A percentile compares a stretch with the other conserved stretches of the same genome.
Evolutionary conservation across 2,888 invertebrate species (phyloP).

Genomic region (Neoascia interrupta): DNA sequence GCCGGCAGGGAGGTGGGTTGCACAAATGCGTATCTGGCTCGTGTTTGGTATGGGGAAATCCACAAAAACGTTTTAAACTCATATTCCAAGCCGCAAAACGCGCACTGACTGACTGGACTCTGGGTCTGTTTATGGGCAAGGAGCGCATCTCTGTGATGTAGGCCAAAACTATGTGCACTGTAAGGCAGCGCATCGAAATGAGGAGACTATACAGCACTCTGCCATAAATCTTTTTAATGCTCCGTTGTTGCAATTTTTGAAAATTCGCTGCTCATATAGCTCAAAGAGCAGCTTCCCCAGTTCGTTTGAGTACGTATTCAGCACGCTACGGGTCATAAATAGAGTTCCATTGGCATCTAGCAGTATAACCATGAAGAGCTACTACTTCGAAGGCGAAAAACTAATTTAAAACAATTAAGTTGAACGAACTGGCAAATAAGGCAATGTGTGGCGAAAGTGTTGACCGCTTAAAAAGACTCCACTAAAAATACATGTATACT

Average conservation of each 20-base stretch:
- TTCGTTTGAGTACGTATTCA: slow-evolving; percentile 8
- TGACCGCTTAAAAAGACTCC: too few species aligned
- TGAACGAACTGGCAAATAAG: slow-evolving; percentile 59
- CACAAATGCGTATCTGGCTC: slow-evolving; percentile 18
- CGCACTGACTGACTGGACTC: slow-evolving; percentile 38
- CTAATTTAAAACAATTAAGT: slow-evolving; percentile 68
- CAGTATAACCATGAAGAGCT: background rate
- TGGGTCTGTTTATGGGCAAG: slow-evolving; percentile 52
- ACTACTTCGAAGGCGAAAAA: slow-evolving; percentile 36
- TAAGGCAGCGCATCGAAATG: slow-evolving; percentile 58
- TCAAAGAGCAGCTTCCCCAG: slow-evolving; percentile 43
- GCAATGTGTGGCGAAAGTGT: too few species aligned
- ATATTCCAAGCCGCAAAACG: slow-evolving; percentile 38
- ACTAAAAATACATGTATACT: too few species aligned
- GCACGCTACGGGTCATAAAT: slow-evolving; percentile 42
- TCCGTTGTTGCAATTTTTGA: slow-evolving; percentile 60
- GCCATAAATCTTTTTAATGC: slow-evolving; percentile 66
- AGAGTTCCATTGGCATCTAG: slow-evolving; percentile 4
- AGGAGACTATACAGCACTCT: slow-evolving; percentile 61
- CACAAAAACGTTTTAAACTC: slow-evolving; percentile 43
- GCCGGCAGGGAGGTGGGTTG: slow-evolving; percentile 42
- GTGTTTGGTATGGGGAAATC: slow-evolving; percentile 55
- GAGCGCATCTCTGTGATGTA: slow-evolving; percentile 65
- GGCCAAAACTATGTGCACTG: slow-evolving; percentile 66
- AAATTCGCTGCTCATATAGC: slow-evolving; percentile 65